Evolutionary conservation across 2,113 vertebrate species (phyloP).

Genomic region (Ginglymostoma cirratum): DNA sequence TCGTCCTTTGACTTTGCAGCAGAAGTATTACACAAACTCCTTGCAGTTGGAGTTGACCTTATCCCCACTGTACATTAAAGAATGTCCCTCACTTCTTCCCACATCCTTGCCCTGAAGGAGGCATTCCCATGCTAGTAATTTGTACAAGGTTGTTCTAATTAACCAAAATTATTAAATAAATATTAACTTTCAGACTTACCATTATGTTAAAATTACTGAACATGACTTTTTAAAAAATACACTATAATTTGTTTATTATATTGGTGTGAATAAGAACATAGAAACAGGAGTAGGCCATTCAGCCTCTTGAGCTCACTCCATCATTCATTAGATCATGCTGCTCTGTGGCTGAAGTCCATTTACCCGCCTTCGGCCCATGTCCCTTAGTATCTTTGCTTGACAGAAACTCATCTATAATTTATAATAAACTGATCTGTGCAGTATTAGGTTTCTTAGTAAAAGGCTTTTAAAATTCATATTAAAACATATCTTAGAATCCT

Average conservation of each 20-base stretch:
- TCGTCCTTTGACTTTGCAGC: neutral
- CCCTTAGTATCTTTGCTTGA: too few relatives aligned
- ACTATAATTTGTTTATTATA: neutral
- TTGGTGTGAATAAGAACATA: too few relatives aligned
- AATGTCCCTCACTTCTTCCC: neutral
- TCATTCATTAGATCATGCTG: too few relatives aligned
- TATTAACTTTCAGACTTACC: too few relatives aligned
- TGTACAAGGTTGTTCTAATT: neutral
- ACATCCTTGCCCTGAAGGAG: neutral
- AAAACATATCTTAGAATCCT: neutral
- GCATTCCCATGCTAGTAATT: neutral
- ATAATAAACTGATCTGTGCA: neutral
- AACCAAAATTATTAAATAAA: neutral
- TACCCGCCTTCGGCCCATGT: too few relatives aligned
- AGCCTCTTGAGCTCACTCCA: too few relatives aligned
- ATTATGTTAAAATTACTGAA: neutral
- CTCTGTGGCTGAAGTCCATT: too few relatives aligned
- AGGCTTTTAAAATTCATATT: neutral
- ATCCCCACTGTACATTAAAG: neutral
- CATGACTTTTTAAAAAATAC: neutral
- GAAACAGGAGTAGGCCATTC: too few relatives aligned
- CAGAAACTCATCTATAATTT: too few relatives aligned
- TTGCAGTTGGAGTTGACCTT: neutral
- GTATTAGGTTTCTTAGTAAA: neutral
- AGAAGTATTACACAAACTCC: neutral